Evolutionary conservation across 2,888 invertebrate species (phyloP), one percentile per base, ranked within the genome.

Genomic region (Brenthis hecate): DNA sequence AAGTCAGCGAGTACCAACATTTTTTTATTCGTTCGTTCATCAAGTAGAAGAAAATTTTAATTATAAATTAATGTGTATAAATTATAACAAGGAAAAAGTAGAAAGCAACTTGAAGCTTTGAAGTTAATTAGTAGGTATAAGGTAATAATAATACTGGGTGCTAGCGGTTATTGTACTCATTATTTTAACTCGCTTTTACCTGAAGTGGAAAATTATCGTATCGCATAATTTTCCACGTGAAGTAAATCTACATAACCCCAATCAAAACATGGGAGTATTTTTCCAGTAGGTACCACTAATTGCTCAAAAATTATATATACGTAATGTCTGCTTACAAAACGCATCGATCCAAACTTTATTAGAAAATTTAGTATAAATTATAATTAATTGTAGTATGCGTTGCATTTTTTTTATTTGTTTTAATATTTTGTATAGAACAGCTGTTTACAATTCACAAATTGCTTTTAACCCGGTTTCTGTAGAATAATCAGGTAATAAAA

Each of bases 141-240:
- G 3, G 36, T 43, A 11, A 36, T 43, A 43, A 43, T 36, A 36
- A 0, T 11, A 43, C 0, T 36, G 36, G 1, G 11, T 2, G 11
- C 11, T 43, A 43, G 2, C 36, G 36, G 36, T 8, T 43, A 43
- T 11, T 43, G 36, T 43, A 11, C 36, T 43, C 36, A 43, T 43
- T 43, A 43, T 36, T 43, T 8, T 43, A 11, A 43, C 11, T 43
- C 8, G 36, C 36, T 43, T 43, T 43, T 11, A 43, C 36, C 36
- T 43, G 11, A 43, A 43, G 36, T 43, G 36, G 36, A 43, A 43
- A 43, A 43, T 43, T 43, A 43, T 43, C 36, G 36, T 11, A 43
- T 43, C 36, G 36, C 11, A 43, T 43, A 69, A 66, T 65, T 57
- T 69, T 69, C 65, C 65, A 65, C 56, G 56, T 50, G 55, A 43